Evolutionary conservation across 2,888 invertebrate genomes (phyloP).

Genomic region (Caenorhabditis afra): DNA sequence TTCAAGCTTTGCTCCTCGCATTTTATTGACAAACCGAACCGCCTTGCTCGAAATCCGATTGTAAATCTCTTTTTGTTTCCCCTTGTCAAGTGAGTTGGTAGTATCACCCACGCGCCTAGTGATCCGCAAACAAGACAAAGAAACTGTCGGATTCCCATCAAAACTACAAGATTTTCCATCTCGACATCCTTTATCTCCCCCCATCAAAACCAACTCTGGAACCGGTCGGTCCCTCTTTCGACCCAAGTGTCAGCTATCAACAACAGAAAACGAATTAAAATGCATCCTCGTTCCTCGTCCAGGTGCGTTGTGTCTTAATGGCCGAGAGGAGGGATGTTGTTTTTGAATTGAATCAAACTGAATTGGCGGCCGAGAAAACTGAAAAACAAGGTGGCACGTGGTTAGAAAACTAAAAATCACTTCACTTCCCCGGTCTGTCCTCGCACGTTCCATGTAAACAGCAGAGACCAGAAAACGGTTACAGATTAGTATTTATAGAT

Average conservation of each 20-base stretch:
- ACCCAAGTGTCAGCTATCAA: too few relatives aligned
- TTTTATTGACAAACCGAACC: conserved; percentile 13
- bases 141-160: background rate
- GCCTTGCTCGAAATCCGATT: background rate
- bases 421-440: conserved; percentile 24
- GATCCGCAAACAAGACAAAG: conserved; percentile 7
- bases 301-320: too few relatives aligned
- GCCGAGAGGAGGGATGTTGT: conserved; percentile 32
- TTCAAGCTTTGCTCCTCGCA: background rate
- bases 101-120: conserved; percentile 16
- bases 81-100: conserved; percentile 18
- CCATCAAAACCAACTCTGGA: too few relatives aligned
- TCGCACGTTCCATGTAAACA: conserved; percentile 29
- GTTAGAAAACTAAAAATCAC: conserved; percentile 48
- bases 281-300: conserved; percentile 13
- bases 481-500: too few relatives aligned
- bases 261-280: conserved; percentile 48
- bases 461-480: conserved; percentile 21
- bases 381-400: conserved; percentile 40
- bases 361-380: conserved; percentile 18
- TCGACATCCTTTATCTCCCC: background rate
- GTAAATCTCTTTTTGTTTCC: conserved; percentile 18
- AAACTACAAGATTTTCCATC: background rate
- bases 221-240: too few relatives aligned
- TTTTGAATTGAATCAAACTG: conserved; percentile 16